These are phyloP conservation scores for Struthidea cinerea DNA, from an alignment of 2,113 vertebrate genomes.

Conservation along the genomic window DNA sequence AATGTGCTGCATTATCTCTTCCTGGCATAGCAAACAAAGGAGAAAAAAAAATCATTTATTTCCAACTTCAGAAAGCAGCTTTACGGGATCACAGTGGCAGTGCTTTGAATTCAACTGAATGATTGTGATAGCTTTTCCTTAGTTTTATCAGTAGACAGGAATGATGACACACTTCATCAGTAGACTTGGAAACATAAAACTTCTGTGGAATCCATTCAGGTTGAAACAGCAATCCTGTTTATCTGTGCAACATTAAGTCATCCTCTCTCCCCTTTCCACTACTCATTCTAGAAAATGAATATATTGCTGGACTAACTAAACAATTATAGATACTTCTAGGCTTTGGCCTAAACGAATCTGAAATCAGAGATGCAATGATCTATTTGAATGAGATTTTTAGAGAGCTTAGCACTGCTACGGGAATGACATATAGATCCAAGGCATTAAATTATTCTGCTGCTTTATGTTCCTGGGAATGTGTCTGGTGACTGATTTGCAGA, in stretches of 20 bases:
- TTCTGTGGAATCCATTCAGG: background rate
- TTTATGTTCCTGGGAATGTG: background rate
- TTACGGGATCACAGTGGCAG: background rate
- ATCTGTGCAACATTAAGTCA: background rate
- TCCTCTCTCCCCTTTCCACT: background rate
- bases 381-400: background rate
- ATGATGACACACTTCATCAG: background rate
- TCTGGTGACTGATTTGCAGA: background rate
- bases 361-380: background rate
- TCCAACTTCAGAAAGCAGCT: background rate
- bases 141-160: background rate
- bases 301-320: background rate
- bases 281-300: constrained; percentile 1
- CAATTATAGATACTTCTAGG: background rate
- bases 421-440: background rate
- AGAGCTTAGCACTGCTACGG: background rate
- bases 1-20: constrained; percentile 50
- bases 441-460: background rate
- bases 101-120: background rate
- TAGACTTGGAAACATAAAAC: constrained; percentile 2
- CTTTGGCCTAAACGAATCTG: background rate
- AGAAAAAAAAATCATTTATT: constrained; percentile 36
- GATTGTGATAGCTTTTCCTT: background rate
- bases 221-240: background rate
- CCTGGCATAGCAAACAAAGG: constrained; percentile 39